These are phyloP conservation scores for Lophochroa leadbeateri DNA, from an alignment of 2,113 vertebrate genomes.

Conservation along the genomic window DNA sequence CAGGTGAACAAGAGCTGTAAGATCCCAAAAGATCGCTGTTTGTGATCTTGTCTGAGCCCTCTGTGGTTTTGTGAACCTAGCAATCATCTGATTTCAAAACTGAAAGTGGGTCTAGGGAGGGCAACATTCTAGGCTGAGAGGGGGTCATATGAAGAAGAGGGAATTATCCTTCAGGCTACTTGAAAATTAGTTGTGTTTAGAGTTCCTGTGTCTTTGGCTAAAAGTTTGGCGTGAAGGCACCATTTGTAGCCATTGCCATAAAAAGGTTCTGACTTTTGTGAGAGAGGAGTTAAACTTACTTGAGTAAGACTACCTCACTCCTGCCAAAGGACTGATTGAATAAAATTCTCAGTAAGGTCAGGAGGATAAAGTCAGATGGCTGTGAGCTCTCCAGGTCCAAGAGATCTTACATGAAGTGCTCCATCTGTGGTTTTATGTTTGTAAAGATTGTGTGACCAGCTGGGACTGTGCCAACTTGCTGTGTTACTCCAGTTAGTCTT, in stretches of 20 bases:
- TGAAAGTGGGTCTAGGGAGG: not conserved
- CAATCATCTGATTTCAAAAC: not conserved
- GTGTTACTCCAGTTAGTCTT: conserved; percentile 4
- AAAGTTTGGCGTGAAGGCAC: not conserved
- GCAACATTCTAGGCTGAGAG: not conserved
- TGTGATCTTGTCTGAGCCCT: not conserved
- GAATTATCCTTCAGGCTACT: not conserved
- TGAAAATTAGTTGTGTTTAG: not conserved
- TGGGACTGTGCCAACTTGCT: conserved; percentile 1
- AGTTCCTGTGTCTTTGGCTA: not conserved
- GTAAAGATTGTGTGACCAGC: not conserved
- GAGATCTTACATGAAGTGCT: conserved; percentile 24
- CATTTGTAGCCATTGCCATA: not conserved
- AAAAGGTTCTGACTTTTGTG: not conserved
- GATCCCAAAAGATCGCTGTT: rapidly evolving
- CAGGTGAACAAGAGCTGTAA: not conserved
- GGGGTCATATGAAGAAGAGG: not conserved
- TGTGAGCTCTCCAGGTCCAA: not conserved
- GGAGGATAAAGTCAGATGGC: conserved; percentile 33
- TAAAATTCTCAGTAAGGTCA: not conserved
- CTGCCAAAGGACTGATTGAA: conserved; percentile 5
- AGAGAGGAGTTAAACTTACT: not conserved
- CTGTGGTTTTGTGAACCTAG: not conserved
- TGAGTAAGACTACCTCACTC: not conserved
- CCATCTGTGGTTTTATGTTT: conserved; percentile 45